These are phyloP conservation scores for Machimus rusticus DNA, from an alignment of 2,888 invertebrate genomes.

Conservation along the genomic window DNA sequence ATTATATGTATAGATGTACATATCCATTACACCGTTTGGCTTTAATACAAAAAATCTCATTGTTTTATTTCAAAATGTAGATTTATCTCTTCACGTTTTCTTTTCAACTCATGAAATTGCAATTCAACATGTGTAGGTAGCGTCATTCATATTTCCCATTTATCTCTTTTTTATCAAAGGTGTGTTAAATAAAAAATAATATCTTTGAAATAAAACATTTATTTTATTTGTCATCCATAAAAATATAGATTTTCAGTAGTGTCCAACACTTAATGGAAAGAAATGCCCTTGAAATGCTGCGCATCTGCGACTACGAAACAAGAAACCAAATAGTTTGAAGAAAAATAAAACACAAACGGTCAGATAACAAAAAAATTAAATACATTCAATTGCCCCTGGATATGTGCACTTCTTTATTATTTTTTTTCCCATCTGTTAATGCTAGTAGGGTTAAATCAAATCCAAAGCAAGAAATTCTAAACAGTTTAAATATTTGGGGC, in stretches of 20 bases:
- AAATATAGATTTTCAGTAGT: constrained; percentile 2
- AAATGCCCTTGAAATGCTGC: constrained; percentile 19
- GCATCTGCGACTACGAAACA: neutral
- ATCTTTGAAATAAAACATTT: constrained; percentile 7
- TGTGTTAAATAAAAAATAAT: neutral
- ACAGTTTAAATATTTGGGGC: neutral
- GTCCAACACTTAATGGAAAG: neutral
- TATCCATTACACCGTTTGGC: too few species aligned
- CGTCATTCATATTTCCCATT: too few species aligned
- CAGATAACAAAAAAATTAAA: neutral
- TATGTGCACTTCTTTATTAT: constrained; percentile 10
- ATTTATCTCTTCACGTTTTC: too few species aligned
- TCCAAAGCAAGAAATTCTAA: neutral
- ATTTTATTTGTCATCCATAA: constrained; percentile 35
- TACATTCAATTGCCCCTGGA: neutral
- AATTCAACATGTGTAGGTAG: too few species aligned
- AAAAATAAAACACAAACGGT: neutral
- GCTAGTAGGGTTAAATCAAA: neutral
- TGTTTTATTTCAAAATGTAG: too few species aligned
- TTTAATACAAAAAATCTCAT: too few species aligned
- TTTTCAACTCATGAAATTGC: too few species aligned
- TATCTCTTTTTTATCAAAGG: neutral
- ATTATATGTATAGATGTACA: too few species aligned
- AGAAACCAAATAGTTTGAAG: neutral
- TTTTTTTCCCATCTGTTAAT: neutral